Evolutionary conservation across 2,888 invertebrate genomes (phyloP).

Genomic region (Eudasyphora cyanicolor): DNA sequence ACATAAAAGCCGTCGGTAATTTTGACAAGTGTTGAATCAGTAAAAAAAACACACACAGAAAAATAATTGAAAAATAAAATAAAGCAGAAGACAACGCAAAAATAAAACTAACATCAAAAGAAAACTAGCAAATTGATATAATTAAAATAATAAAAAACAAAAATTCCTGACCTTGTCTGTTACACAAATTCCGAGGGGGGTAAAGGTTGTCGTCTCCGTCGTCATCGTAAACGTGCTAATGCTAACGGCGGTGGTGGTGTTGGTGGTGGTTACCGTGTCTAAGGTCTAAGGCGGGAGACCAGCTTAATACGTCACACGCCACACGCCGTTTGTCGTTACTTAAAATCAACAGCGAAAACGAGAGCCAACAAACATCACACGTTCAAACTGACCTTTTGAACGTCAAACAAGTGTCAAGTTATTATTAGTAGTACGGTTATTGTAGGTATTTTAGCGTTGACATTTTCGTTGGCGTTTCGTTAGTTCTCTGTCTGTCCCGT

Average conservation of each 20-base stretch:
- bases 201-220: neutral
- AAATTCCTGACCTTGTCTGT: constrained; percentile 43
- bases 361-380: neutral
- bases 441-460: constrained; percentile 19
- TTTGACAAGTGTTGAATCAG: neutral
- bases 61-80: neutral
- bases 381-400: constrained; percentile 60
- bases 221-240: too few relatives aligned
- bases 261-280: too few relatives aligned
- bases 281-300: neutral
- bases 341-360: neutral
- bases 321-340: neutral
- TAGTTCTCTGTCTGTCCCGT: neutral
- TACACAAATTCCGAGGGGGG: neutral
- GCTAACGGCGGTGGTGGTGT: neutral
- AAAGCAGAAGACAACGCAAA: too few relatives aligned
- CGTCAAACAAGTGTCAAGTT: constrained; percentile 63
- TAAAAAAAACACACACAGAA: neutral
- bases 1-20: constrained; percentile 12
- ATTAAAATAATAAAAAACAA: neutral
- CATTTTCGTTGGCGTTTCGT: constrained; percentile 7
- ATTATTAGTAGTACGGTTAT: constrained; percentile 35
- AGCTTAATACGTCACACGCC: constrained; percentile 25
- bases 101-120: neutral
- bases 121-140: neutral